phyloP scores from a whole-genome alignment of 2,888 invertebrate species.

The Protodeltote pygarga region DNA sequence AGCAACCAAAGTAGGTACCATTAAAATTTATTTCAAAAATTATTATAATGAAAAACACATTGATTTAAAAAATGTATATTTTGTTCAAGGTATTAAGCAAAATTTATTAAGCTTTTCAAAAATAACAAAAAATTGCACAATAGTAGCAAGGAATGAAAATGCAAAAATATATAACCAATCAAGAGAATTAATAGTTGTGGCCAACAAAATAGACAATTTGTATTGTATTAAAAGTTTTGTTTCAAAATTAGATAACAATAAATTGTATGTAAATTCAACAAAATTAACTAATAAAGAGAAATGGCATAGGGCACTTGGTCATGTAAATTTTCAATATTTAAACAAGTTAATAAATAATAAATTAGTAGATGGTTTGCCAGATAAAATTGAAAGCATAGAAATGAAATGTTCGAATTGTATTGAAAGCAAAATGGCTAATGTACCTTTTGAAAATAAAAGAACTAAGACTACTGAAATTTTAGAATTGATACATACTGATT shows the following conservation, averaged over 20 bases:
- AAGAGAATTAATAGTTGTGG: conserved; percentile 35
- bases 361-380: conserved; percentile 43
- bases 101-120: conserved; percentile 46
- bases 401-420: conserved; percentile 49
- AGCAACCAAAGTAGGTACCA: too few species aligned
- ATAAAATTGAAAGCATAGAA: conserved; percentile 36
- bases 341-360: conserved; percentile 36
- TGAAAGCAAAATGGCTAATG: conserved; percentile 43
- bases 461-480: conserved; percentile 32
- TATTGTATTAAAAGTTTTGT: conserved; percentile 29
- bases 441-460: conserved; percentile 49
- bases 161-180: conserved; percentile 38
- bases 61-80: too few species aligned
- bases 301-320: conserved; percentile 40
- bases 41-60: too few species aligned
- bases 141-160: conserved; percentile 14
- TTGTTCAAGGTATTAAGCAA: conserved; percentile 33
- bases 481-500: conserved; percentile 45
- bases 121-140: conserved; percentile 35
- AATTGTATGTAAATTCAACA: conserved; percentile 23
- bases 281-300: conserved; percentile 33
- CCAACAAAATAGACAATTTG: conserved; percentile 37
- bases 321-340: conserved; percentile 46
- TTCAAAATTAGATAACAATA: conserved; percentile 24
- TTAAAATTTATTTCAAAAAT: too few species aligned